Evolutionary conservation across 2,888 invertebrate genomes (phyloP).

Genomic region (Holacanthella duospinosa): DNA sequence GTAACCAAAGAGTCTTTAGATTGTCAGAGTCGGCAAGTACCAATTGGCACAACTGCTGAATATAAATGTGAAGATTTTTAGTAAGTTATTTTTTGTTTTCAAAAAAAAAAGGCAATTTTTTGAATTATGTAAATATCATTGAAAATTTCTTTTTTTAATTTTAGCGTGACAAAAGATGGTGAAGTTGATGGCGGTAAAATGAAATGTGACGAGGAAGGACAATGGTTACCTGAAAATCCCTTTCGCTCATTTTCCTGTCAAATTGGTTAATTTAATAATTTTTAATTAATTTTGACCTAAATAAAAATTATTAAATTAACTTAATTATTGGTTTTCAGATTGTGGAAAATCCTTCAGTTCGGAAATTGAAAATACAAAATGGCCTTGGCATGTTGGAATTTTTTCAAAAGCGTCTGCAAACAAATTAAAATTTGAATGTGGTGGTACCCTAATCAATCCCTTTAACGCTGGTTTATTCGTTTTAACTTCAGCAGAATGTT

Average conservation of each 20-base stretch:
- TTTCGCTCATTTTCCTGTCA: neutral
- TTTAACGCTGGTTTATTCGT: neutral
- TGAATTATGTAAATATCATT: neutral
- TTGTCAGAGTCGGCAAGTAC: neutral
- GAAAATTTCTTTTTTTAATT: neutral
- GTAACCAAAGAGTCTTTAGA: neutral
- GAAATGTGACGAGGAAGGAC: neutral
- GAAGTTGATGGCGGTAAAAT: neutral
- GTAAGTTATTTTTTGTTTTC: too few species aligned
- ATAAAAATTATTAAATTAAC: neutral
- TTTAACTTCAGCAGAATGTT: neutral
- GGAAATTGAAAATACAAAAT: neutral
- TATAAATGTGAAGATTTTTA: neutral
- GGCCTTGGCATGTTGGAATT: neutral
- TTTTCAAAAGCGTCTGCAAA: too few species aligned
- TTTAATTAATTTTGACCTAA: neutral
- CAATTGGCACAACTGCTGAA: neutral
- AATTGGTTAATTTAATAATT: neutral
- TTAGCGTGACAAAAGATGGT: neutral
- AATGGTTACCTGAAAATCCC: neutral
- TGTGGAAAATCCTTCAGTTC: neutral
- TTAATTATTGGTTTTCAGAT: too few species aligned
- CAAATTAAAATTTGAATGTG: neutral
- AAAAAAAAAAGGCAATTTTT: too few species aligned
- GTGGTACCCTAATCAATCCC: neutral